A percentile compares a stretch with the other conserved stretches of the same genome.
Conservation (phyloP, 2,888 invertebrate species). For the Esperia sulphurella region DNA sequence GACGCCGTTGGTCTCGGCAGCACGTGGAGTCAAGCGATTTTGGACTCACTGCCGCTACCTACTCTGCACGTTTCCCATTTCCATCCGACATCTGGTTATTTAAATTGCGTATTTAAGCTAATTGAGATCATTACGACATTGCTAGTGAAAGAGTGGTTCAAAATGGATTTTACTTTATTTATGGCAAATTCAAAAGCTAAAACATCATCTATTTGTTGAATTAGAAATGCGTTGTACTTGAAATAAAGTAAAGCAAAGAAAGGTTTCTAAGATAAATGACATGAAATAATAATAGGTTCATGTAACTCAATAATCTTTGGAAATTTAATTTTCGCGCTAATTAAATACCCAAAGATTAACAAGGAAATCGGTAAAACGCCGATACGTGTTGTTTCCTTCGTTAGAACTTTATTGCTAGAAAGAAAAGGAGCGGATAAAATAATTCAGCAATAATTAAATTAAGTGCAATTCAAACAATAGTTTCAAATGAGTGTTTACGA, state of each 20-base stretch:
- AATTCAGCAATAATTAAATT: slow-evolving; percentile 31
- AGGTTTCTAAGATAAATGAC: no score
- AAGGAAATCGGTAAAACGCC: no score
- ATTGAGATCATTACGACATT: slow-evolving; percentile 49
- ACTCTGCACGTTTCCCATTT: slow-evolving; percentile 20
- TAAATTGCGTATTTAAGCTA: slow-evolving; percentile 57
- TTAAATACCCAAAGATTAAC: no score
- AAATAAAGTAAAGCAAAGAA: no score
- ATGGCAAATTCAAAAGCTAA: slow-evolving; percentile 27
- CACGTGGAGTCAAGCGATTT: slow-evolving; percentile 38
- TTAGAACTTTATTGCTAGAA: neutral
- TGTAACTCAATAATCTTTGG: no score
- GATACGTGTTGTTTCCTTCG: no score
- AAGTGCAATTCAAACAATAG: slow-evolving; percentile 39
- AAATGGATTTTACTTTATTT: slow-evolving; percentile 43
- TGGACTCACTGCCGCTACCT: slow-evolving; percentile 26
- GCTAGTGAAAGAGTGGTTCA: slow-evolving; percentile 40
- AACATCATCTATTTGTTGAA: no score
- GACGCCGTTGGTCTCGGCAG: slow-evolving; percentile 33
- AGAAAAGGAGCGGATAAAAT: neutral
- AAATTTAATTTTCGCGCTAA: no score
- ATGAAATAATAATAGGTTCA: no score
- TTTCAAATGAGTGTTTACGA: slow-evolving; percentile 61
- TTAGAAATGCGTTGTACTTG: no score
- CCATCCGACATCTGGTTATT: slow-evolving; percentile 50